These are phyloP conservation scores for Cathartes aura DNA, from an alignment of 2,113 vertebrate species.

Conservation along the genomic window DNA sequence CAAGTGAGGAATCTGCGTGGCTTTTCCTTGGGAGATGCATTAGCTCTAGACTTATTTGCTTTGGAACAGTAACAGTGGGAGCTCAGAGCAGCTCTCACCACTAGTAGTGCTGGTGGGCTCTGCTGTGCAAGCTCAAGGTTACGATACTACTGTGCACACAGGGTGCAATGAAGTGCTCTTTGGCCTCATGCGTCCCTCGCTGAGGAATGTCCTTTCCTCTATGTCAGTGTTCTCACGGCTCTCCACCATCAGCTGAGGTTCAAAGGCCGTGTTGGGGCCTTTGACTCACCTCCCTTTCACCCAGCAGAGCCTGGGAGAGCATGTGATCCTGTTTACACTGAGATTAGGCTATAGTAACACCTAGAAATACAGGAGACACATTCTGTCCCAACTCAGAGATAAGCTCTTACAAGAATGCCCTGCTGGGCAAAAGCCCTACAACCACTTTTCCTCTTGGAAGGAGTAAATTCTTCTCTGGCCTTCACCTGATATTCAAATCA, in stretches of 20 bases:
- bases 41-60: not conserved
- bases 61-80: not conserved
- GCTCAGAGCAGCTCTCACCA: not conserved
- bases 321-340: not conserved
- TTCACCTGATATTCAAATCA: not conserved
- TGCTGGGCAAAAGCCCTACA: not conserved
- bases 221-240: accelerated
- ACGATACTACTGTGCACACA: not conserved
- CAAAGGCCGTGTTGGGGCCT: not conserved
- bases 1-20: not conserved
- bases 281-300: not conserved
- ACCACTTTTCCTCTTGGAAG: not conserved
- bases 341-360: not conserved
- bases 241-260: not conserved
- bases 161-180: not conserved
- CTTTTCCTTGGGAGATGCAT: not conserved
- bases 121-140: not conserved
- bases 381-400: not conserved
- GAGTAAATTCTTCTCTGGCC: not conserved
- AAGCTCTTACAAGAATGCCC: conserved; percentile 28
- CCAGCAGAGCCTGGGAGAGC: not conserved
- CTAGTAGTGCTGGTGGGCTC: not conserved
- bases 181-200: not conserved
- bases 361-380: not conserved
- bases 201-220: not conserved